These are phyloP conservation scores for Drosophila meridionalis DNA, from an alignment of 2,888 invertebrate species.

Conservation along the genomic window DNA sequence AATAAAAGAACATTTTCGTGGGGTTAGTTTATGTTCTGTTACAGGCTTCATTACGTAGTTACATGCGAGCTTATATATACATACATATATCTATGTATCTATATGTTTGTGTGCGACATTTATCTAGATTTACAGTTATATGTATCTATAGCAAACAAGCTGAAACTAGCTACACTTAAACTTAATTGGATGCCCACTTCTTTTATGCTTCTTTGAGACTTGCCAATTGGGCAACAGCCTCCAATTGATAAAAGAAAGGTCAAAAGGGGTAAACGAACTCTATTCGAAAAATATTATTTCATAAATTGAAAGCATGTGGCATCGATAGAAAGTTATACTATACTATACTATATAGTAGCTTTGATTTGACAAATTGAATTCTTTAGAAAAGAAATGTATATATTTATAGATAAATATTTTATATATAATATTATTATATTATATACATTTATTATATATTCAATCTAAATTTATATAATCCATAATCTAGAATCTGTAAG, in stretches of 20 bases:
- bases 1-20: slow-evolving; percentile 33
- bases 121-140: not conserved
- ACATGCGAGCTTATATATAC: slow-evolving; percentile 34
- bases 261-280: slow-evolving; percentile 44
- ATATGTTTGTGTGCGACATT: not conserved
- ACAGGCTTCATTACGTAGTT: slow-evolving; percentile 43
- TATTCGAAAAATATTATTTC: slow-evolving; percentile 1
- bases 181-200: slow-evolving; percentile 39
- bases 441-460: too few species aligned
- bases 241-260: slow-evolving; percentile 57
- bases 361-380: not conserved
- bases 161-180: slow-evolving; percentile 45
- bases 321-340: not conserved
- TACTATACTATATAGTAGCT: not conserved
- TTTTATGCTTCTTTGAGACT: slow-evolving; percentile 7
- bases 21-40: slow-evolving; percentile 27
- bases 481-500: too few species aligned
- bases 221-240: slow-evolving; percentile 35
- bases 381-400: not conserved
- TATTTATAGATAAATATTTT: not conserved
- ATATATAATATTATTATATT: not conserved
- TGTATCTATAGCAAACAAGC: slow-evolving; percentile 12
- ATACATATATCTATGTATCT: not conserved
- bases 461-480: too few species aligned
- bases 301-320: not conserved